These are phyloP conservation scores for Aquatica leii DNA, from an alignment of 2,888 invertebrate species.

Conservation along the genomic window DNA sequence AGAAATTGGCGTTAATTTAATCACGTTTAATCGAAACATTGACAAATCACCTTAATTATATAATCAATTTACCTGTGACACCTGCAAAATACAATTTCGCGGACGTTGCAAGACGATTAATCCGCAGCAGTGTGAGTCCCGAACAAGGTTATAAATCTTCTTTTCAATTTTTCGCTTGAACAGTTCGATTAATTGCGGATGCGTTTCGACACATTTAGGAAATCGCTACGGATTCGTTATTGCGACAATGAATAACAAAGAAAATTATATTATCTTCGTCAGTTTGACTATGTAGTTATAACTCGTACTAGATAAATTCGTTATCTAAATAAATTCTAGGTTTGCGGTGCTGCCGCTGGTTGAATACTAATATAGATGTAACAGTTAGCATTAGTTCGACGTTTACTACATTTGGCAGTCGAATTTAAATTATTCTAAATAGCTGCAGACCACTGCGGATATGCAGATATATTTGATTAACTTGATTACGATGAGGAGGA, in stretches of 20 bases:
- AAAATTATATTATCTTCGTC: constrained; percentile 10
- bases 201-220: constrained; percentile 20
- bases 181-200: constrained; percentile 24
- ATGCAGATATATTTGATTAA: constrained; percentile 8
- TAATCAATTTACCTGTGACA: constrained; percentile 23
- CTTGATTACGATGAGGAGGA: background rate
- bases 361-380: constrained; percentile 5
- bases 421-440: constrained; percentile 27
- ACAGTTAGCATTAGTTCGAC: constrained; percentile 9
- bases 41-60: constrained; percentile 8
- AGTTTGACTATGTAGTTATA: background rate
- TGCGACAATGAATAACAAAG: background rate
- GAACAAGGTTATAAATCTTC: constrained; percentile 28
- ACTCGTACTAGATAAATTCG: constrained; percentile 21
- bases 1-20: constrained; percentile 2
- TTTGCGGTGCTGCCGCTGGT: constrained; percentile 9
- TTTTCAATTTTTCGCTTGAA: constrained; percentile 32
- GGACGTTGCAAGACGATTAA: constrained; percentile 19
- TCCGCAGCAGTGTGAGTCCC: constrained; percentile 6
- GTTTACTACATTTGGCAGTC: constrained; percentile 14
- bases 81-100: constrained; percentile 19
- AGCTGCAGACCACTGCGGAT: constrained; percentile 25
- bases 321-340: constrained; percentile 22
- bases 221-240: constrained; percentile 12
- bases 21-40: constrained; percentile 5